Evolutionary conservation across 2,888 invertebrate genomes (phyloP).

Genomic region (Euplexia lucipara): DNA sequence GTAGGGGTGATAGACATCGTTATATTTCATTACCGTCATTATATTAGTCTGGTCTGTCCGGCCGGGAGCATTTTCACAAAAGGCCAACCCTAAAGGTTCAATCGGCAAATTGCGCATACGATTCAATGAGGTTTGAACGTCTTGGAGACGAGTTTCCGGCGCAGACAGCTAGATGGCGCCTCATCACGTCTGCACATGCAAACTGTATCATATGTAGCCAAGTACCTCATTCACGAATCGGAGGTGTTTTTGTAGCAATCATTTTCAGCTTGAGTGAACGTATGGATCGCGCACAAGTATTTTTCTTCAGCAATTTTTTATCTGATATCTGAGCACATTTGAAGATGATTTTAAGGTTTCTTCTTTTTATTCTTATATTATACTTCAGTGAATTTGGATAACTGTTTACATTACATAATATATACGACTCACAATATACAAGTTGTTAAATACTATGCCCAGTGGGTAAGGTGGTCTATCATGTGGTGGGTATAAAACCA

Average conservation of each 20-base stretch:
- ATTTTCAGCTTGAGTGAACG: constrained; percentile 52
- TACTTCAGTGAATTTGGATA: constrained; percentile 9
- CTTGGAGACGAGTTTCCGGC: constrained; percentile 71
- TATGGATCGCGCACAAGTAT: constrained; percentile 31
- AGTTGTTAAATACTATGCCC: too few relatives aligned
- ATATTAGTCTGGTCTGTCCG: constrained; percentile 70
- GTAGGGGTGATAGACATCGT: constrained; percentile 70
- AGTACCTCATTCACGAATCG: constrained; percentile 54
- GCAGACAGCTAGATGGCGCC: constrained; percentile 71
- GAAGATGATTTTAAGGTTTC: constrained; percentile 29
- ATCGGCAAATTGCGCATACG: constrained; percentile 80
- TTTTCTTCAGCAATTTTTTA: constrained; percentile 37
- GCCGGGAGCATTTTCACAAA: constrained; percentile 70
- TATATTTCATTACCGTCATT: constrained; percentile 78
- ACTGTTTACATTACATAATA: neutral
- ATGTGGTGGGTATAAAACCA: too few relatives aligned
- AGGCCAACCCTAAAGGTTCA: constrained; percentile 71
- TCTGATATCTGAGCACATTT: constrained; percentile 27
- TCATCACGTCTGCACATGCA: constrained; percentile 62
- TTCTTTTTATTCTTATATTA: constrained; percentile 23
- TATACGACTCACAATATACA: neutral
- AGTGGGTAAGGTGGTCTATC: too few relatives aligned
- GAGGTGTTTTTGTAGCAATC: constrained; percentile 59
- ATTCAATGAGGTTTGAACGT: constrained; percentile 79
- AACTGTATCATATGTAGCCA: constrained; percentile 58